phyloP scores from a whole-genome alignment of 2,797 vertebrate species.

The Pampus argenteus region DNA sequence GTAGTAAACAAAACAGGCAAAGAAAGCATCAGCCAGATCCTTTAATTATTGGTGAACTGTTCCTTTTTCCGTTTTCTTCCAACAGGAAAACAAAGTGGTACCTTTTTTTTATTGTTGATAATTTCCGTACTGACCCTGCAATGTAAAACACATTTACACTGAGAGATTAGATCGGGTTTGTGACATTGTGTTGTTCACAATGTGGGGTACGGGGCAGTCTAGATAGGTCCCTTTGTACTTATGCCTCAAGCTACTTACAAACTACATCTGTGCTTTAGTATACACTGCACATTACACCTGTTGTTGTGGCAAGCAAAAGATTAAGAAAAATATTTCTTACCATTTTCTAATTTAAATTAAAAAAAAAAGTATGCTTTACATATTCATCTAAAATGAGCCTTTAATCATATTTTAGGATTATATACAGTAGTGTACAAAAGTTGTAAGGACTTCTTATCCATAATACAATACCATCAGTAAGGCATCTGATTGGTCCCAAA shows the following conservation, averaged over 20 bases:
- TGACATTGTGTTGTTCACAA: not conserved
- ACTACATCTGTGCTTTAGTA: not conserved
- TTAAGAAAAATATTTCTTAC: too few species aligned
- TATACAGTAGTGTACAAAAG: too few species aligned
- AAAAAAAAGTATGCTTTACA: too few species aligned
- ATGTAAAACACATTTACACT: slow-evolving; percentile 32
- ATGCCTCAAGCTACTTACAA: not conserved
- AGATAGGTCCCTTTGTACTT: not conserved
- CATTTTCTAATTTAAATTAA: too few species aligned
- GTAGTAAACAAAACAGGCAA: slow-evolving; percentile 21
- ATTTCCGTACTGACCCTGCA: slow-evolving; percentile 96
- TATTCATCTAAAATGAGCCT: too few species aligned
- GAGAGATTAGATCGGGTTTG: not conserved
- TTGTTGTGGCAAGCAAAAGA: too few species aligned
- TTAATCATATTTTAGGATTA: too few species aligned
- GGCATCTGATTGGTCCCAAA: too few species aligned
- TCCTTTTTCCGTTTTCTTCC: slow-evolving; percentile 36
- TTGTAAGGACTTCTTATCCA: too few species aligned
- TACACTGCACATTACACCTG: too few species aligned
- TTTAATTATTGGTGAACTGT: slow-evolving; percentile 35
- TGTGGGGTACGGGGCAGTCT: not conserved
- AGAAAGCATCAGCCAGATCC: slow-evolving; percentile 42
- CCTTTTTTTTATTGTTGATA: slow-evolving; percentile 96
- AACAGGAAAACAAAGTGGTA: slow-evolving; percentile 23
- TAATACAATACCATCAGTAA: too few species aligned